These are phyloP conservation scores for Etheostoma cragini DNA, from an alignment of 2,113 vertebrate genomes.

Conservation along the genomic window DNA sequence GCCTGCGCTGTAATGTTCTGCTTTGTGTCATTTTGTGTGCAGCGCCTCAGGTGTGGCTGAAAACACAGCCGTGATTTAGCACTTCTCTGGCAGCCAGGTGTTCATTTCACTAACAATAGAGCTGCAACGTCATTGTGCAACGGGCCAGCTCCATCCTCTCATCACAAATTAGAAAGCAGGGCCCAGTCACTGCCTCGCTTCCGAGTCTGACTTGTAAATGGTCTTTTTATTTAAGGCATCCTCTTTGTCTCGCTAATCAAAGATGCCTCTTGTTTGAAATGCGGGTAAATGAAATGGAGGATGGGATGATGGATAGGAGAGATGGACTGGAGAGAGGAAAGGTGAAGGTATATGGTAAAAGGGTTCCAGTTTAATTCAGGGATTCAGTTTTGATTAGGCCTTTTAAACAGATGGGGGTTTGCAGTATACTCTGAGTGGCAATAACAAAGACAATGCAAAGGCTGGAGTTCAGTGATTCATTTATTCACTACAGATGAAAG, in stretches of 20 bases:
- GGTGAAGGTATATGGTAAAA: constrained; percentile 58
- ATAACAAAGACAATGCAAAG: constrained; percentile 23
- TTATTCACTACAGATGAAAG: constrained; percentile 26
- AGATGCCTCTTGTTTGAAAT: constrained; percentile 82
- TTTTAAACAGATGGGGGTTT: constrained; percentile 38
- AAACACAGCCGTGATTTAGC: constrained; percentile 77
- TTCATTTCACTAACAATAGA: constrained; percentile 87
- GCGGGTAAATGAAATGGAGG: constrained; percentile 67
- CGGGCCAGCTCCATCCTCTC: constrained; percentile 70
- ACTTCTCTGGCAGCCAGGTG: constrained; percentile 83
- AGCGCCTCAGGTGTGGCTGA: constrained; percentile 68
- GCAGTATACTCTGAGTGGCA: not conserved
- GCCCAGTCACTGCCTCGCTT: constrained; percentile 62
- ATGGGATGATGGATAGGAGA: constrained; percentile 66
- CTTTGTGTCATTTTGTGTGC: constrained; percentile 62
- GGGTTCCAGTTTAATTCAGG: constrained; percentile 74
- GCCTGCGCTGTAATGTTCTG: constrained; percentile 64
- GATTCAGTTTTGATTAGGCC: constrained; percentile 52
- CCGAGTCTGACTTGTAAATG: constrained; percentile 83
- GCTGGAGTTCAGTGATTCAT: constrained; percentile 28
- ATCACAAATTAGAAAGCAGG: constrained; percentile 70
- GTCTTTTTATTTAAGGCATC: constrained; percentile 85
- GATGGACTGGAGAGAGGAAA: constrained; percentile 55
- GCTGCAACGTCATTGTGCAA: constrained; percentile 74
- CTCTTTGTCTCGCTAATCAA: constrained; percentile 82